Evolutionary conservation across 2,113 vertebrate species (phyloP).

Genomic region (Amphiprion ocellaris): DNA sequence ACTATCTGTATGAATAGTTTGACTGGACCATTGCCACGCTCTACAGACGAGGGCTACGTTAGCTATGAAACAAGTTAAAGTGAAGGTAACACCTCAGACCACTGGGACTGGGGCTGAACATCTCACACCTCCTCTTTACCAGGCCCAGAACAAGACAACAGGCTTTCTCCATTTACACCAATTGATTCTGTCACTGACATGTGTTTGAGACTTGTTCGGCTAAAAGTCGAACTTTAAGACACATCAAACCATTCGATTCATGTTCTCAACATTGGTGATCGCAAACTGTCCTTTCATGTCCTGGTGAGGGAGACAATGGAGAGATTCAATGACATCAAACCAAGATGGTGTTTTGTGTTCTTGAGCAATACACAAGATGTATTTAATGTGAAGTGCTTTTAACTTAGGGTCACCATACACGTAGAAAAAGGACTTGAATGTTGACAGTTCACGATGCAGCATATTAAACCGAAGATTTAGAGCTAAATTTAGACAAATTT

Average conservation of each 20-base stretch:
- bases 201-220: slow-evolving; percentile 80
- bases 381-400: neutral
- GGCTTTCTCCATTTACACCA: slow-evolving; percentile 85
- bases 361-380: neutral
- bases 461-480: neutral
- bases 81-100: slow-evolving; percentile 78
- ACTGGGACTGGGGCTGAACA: slow-evolving; percentile 76
- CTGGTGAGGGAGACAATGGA: slow-evolving; percentile 26
- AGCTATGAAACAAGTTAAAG: slow-evolving; percentile 67
- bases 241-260: slow-evolving; percentile 65
- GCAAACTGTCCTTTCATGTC: slow-evolving; percentile 50
- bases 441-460: neutral
- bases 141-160: slow-evolving; percentile 77
- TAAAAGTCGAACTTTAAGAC: slow-evolving; percentile 80
- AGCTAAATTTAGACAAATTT: neutral
- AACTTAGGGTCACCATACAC: neutral
- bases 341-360: neutral
- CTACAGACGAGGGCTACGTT: slow-evolving; percentile 13
- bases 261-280: slow-evolving; percentile 65
- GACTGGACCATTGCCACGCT: slow-evolving; percentile 35
- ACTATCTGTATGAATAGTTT: slow-evolving; percentile 21
- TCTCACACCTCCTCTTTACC: slow-evolving; percentile 72
- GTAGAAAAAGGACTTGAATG: neutral
- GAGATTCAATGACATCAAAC: slow-evolving; percentile 9
- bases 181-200: slow-evolving; percentile 83